Base-by-base conservation (phyloP, 30 jellyfish, hydroid and myxozoan genomes). In the Clytia hemisphaerica region DNA sequence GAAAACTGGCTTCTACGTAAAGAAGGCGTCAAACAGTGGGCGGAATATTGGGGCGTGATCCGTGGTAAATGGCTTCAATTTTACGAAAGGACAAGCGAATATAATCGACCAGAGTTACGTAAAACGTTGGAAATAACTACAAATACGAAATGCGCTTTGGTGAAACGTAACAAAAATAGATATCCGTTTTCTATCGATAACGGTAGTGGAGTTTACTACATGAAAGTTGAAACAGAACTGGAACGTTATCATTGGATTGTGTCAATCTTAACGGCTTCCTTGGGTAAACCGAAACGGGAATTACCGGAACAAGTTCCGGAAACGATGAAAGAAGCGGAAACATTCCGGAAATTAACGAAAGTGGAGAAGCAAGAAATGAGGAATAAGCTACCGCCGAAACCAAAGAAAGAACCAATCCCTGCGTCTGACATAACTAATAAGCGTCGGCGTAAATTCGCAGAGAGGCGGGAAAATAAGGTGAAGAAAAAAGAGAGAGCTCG, bases 31-130 rank as follows among this genome's bases (percentile, higher is more conserved):
- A 91, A 72, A 35, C 58, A 72, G 5, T 91, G 99, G 99, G 63
- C 77, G 22, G 19, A 65, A 14, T 91, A 91, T 50, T 91, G 95
- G 95, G 91, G 78, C 14, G 94, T 91, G 7, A 68, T 91, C 36
- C 78, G 84, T 37, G 95, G 95, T 1, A 71, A 61, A 70, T 91
- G 99, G 99, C 33, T 91, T 79, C 88, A 83, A 61, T 82, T 91
- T 45, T 91, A 76, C 60, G 93, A 82, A 59, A 79, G 58, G 3
- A 68, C 37, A 22, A 71, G 40, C 18, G 48, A 42, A 18, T 78
- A 71, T 2, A 65, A 73, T 14, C 58, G 69, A 34, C 83, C 83
- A 4, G 83, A 82, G 37, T 61, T 91, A 12, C 51, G 66, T 15
- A 82, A 83, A 67, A 82, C 99, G 15, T 30, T 91, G 22, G 95